Percentiles rank a stretch among this genome's conserved stretches.
Conservation (phyloP, 2,797 vertebrate genomes). For the Notolabrus celidotus region DNA sequence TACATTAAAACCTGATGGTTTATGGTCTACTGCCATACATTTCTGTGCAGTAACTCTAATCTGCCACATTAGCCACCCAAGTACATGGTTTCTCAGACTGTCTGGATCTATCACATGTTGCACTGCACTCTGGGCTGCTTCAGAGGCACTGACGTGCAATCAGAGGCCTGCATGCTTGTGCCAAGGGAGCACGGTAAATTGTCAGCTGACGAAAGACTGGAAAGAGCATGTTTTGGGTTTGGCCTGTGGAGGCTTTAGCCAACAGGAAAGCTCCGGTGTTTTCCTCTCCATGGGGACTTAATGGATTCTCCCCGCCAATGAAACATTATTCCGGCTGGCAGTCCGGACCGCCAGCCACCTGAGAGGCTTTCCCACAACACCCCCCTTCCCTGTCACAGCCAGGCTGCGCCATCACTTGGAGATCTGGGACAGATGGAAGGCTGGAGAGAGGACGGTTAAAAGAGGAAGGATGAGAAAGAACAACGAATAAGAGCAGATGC, state of each 20-base stretch:
- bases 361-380: slow-evolving; percentile 76
- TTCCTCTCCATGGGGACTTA: slow-evolving; percentile 78
- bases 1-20: slow-evolving; percentile 67
- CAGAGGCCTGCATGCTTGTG: slow-evolving; percentile 66
- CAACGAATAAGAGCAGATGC: slow-evolving; percentile 66
- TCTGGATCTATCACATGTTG: slow-evolving; percentile 68
- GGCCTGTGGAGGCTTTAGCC: slow-evolving; percentile 61
- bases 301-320: slow-evolving; percentile 86
- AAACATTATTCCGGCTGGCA: slow-evolving; percentile 78
- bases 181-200: slow-evolving; percentile 72
- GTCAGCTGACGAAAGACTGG: slow-evolving; percentile 82
- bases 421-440: slow-evolving; percentile 70
- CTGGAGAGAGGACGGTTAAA: slow-evolving; percentile 47
- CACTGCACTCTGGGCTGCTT: slow-evolving; percentile 46
- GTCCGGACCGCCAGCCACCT: slow-evolving; percentile 69
- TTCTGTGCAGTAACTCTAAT: slow-evolving; percentile 59
- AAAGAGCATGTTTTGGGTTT: slow-evolving; percentile 78
- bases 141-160: slow-evolving; percentile 75
- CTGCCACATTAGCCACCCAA: slow-evolving; percentile 73
- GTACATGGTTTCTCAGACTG: slow-evolving; percentile 57
- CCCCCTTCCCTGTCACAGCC: slow-evolving; percentile 51
- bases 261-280: slow-evolving; percentile 80
- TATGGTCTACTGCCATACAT: slow-evolving; percentile 61
- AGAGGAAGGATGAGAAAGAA: slow-evolving; percentile 51
- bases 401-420: slow-evolving; percentile 55